Evolutionary conservation across 2,888 invertebrate genomes (phyloP), one percentile per base, ranked within the genome.

Genomic region (Tetropium fuscum): DNA sequence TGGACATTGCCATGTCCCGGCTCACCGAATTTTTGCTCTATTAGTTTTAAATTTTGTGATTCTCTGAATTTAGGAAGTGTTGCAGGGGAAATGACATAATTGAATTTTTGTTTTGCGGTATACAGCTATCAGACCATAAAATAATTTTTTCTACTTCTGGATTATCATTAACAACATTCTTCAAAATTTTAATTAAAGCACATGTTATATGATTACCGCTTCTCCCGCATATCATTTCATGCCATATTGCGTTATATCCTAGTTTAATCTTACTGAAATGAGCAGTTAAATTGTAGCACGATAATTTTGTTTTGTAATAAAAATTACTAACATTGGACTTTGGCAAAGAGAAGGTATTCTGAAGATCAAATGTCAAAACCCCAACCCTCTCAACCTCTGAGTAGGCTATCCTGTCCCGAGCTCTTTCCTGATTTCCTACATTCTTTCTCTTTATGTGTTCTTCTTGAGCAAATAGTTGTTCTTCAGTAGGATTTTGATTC

Each of bases 1-100:
- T 62, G 61, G 11, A 66, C 32, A 22, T 27, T 60, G 3, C 61
- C 58, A 53, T 69, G 68, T 19, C 68, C 68, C 7, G 65, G 66
- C 38, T 60, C 57, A 30, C 19, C 32, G 49, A 49, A 62, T 48
- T 59, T 62, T 40, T 61, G 60, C 40, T 58, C 53, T 34, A 64
- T 64, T 1, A 20, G 32, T 51, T 59, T 22, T 10, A 36, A 36
- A 36, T 36, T 36, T 36, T 13, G 11, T 36, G 36, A 36, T 10
- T 36, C 13, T 4, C 2, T 8, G 36, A 36, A 3, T 36, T 11
- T 15, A 36, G 15, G 15, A 36, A 36, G 15, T 36, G 36, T 36
- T 36, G 36, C 11, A 36, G 36, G 36, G 36, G 13, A 3, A 36
- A 36, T 44, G 44, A 22, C 44, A 43, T 22, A 10, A 44, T 44